Evolutionary conservation across 23 tunicate species (phyloP).

Genomic region (Styela plicata): DNA sequence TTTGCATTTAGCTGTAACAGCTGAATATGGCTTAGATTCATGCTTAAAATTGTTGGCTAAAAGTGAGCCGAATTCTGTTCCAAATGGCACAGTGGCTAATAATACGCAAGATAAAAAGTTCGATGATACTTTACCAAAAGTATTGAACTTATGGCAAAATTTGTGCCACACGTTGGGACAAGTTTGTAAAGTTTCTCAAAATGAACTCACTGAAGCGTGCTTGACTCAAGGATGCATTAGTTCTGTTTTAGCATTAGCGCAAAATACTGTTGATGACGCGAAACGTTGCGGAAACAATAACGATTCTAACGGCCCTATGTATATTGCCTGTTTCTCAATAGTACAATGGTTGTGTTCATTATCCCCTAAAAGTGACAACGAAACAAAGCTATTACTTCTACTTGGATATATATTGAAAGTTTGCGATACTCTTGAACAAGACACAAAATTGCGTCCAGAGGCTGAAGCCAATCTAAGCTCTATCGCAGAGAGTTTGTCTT

Average conservation of each 20-base stretch:
- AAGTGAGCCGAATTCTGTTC: not conserved
- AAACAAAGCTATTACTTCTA: conserved; percentile 42
- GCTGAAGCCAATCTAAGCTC: conserved; percentile 38
- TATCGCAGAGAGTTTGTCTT: conserved; percentile 36
- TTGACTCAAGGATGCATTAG: conserved; percentile 29
- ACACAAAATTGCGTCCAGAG: conserved; percentile 22
- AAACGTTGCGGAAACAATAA: conserved; percentile 14
- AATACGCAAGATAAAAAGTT: not conserved
- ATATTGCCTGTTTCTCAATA: not conserved
- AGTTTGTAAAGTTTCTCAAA: conserved; percentile 4
- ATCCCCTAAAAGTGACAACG: conserved; percentile 18
- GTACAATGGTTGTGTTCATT: not conserved
- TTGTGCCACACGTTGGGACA: not conserved
- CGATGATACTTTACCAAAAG: not conserved
- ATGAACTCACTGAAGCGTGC: conserved; percentile 29
- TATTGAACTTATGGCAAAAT: conserved; percentile 2
- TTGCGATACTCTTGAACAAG: conserved; percentile 25
- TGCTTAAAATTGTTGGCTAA: not conserved
- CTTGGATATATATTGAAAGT: conserved; percentile 51
- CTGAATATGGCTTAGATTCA: not conserved
- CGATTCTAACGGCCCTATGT: conserved; percentile 1
- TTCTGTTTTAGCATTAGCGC: conserved; percentile 32
- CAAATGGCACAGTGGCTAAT: too few species aligned
- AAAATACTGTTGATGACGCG: conserved; percentile 1
- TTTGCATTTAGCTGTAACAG: not conserved